phyloP scores from a whole-genome alignment of 2,113 vertebrate species.

The Pterocles burchelli region DNA sequence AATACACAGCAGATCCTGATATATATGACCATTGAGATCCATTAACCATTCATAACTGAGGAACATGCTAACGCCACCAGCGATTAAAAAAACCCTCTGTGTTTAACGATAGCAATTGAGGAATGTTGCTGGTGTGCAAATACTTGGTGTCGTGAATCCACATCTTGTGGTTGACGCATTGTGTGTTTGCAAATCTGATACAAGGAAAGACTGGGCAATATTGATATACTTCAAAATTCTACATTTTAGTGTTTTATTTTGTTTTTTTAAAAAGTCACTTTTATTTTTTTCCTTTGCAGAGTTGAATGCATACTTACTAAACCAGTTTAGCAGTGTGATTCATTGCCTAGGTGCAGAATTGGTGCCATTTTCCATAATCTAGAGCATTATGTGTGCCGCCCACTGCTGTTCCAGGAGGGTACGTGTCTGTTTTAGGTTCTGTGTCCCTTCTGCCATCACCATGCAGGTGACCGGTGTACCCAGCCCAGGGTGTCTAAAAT shows the following conservation, averaged over 20 bases:
- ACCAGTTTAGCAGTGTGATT: background rate
- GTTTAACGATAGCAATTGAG: background rate
- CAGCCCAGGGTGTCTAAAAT: background rate
- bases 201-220: background rate
- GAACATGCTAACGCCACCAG: background rate
- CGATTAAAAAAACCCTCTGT: background rate
- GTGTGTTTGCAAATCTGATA: background rate
- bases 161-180: background rate
- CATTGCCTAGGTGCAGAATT: background rate
- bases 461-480: background rate
- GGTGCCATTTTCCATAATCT: accelerated
- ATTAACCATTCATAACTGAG: background rate
- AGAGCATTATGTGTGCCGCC: background rate
- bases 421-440: background rate
- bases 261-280: background rate
- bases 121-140: background rate
- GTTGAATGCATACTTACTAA: background rate
- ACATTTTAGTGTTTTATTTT: background rate
- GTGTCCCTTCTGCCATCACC: background rate
- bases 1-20: background rate
- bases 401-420: background rate
- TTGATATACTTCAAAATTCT: background rate
- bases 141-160: background rate
- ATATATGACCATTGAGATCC: background rate
- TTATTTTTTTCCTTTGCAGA: background rate